Percentiles rank a stretch among this genome's conserved stretches.
These are phyloP conservation scores for Wiebesia pumilae DNA, from an alignment of 1,140 invertebrate genomes.

Conservation along the genomic window DNA sequence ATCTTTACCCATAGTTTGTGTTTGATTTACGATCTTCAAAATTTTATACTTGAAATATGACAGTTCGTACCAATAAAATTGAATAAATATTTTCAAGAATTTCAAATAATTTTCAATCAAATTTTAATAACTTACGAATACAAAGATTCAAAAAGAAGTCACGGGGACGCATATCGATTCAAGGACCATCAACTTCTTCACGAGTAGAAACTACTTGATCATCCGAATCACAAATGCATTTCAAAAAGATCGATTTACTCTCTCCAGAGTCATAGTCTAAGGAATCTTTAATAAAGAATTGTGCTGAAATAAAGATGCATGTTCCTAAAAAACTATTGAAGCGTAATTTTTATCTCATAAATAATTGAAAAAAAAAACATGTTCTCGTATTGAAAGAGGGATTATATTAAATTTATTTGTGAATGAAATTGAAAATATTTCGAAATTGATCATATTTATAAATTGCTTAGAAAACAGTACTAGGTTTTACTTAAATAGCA, in stretches of 20 bases:
- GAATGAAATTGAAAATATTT: no score
- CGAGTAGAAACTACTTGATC: slow-evolving; percentile 3
- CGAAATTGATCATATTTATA: no score
- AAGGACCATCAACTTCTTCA: slow-evolving; percentile 4
- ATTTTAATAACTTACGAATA: background rate
- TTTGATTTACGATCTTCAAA: no score
- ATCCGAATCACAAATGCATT: slow-evolving; percentile 3
- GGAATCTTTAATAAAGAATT: background rate
- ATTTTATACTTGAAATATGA: no score
- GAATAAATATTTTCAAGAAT: background rate
- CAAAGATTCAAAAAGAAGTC: background rate
- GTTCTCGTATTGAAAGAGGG: no score
- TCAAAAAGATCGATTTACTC: slow-evolving; percentile 3
- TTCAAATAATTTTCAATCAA: background rate
- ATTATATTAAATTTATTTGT: no score
- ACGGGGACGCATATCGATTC: background rate
- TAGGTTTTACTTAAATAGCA: no score
- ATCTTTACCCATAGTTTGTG: no score
- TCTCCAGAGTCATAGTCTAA: background rate
- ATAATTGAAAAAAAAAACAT: no score
- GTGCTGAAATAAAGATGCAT: background rate
- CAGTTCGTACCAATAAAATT: no score
- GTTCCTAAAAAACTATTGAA: background rate
- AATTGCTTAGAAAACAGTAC: no score
- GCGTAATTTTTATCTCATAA: no score